Percentiles rank a stretch among this genome's conserved stretches.
These are phyloP conservation scores for Fulmarus glacialis DNA, from an alignment of 2,113 vertebrate species.

Conservation along the genomic window DNA sequence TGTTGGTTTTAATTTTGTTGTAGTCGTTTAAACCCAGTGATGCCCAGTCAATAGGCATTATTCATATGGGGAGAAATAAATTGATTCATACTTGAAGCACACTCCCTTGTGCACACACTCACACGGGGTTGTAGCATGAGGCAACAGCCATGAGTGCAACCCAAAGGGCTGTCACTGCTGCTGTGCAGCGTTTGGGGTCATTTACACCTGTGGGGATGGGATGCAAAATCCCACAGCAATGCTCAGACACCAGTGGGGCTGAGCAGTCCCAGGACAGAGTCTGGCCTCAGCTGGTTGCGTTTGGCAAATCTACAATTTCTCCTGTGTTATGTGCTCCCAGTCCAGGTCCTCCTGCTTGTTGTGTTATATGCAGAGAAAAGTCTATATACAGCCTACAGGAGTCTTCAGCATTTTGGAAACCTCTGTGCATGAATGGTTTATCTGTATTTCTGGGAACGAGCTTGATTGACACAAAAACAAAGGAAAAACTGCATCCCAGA, in stretches of 20 bases:
- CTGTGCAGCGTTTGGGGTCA: background rate
- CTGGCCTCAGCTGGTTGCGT: background rate
- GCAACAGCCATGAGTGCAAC: background rate
- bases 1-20: background rate
- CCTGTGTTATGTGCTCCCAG: background rate
- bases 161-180: background rate
- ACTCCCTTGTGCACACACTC: fast-evolving
- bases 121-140: background rate
- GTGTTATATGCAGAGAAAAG: background rate
- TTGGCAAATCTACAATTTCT: background rate
- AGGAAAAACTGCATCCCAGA: constrained; percentile 34
- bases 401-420: background rate
- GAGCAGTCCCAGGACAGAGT: background rate
- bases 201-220: background rate
- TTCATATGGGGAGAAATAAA: background rate
- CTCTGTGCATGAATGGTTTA: background rate
- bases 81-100: background rate
- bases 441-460: background rate
- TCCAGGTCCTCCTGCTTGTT: background rate
- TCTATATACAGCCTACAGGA: background rate
- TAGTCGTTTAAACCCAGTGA: background rate
- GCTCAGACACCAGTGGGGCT: background rate
- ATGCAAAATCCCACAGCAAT: background rate
- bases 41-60: background rate
- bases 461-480: background rate